Percentiles rank a stretch among this genome's conserved stretches.
phyloP scores from a whole-genome alignment of 2,888 invertebrate species.

The Fabriciana adippe region DNA sequence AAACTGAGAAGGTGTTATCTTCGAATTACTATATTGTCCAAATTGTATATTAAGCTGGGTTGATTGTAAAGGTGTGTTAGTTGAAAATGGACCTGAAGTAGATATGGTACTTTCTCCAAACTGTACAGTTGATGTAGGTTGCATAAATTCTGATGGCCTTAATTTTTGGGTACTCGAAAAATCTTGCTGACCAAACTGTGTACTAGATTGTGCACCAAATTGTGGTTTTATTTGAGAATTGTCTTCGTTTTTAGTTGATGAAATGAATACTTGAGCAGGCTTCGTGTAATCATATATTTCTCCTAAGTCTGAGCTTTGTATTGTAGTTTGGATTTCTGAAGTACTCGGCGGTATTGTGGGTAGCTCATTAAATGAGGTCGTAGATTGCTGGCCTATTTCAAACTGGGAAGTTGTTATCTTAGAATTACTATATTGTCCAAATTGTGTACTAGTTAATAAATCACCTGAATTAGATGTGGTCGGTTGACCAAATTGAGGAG shows the following conservation, averaged over 20 bases:
- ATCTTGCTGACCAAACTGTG: slow-evolving; percentile 19
- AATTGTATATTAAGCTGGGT: background rate
- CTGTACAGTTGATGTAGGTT: background rate
- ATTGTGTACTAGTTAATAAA: background rate
- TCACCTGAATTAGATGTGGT: background rate
- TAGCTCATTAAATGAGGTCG: background rate
- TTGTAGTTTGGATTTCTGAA: slow-evolving; percentile 13
- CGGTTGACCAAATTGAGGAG: background rate
- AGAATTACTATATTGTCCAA: background rate
- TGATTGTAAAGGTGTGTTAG: background rate
- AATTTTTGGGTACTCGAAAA: slow-evolving; percentile 6
- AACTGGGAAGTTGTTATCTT: slow-evolving; percentile 3
- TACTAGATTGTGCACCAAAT: slow-evolving; percentile 3
- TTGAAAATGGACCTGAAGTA: no score
- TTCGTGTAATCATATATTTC: slow-evolving; percentile 32
- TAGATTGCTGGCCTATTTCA: background rate
- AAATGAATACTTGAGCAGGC: slow-evolving; percentile 16
- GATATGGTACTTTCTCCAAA: no score
- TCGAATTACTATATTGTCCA: background rate
- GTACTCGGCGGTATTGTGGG: slow-evolving; percentile 1
- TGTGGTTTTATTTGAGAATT: background rate
- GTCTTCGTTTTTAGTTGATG: background rate
- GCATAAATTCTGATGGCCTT: background rate
- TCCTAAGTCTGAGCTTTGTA: slow-evolving; percentile 31
- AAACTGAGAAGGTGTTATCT: background rate